Evolutionary conservation across 2,888 invertebrate species (phyloP).

Genomic region (Selenia dentaria): DNA sequence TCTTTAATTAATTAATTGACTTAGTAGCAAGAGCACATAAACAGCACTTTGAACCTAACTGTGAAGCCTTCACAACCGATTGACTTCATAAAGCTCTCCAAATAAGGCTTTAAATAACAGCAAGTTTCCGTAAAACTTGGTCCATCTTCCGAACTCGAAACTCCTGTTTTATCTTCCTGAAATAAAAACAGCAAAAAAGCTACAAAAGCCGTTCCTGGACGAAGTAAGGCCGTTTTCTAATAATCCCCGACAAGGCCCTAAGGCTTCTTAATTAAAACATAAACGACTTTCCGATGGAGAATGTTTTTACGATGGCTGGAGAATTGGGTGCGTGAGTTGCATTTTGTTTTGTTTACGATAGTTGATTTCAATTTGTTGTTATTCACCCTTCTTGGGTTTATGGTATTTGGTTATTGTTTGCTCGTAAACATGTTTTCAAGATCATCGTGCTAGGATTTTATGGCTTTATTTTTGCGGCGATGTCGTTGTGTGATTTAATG

Average conservation of each 20-base stretch:
- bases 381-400: slow-evolving; percentile 9
- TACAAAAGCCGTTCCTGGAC: slow-evolving; percentile 38
- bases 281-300: slow-evolving; percentile 61
- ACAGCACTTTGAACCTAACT: not conserved
- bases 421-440: slow-evolving; percentile 7
- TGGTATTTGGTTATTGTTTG: slow-evolving; percentile 1
- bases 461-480: not conserved
- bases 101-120: slow-evolving; percentile 13
- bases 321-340: slow-evolving; percentile 47
- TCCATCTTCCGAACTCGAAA: slow-evolving; percentile 10
- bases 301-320: slow-evolving; percentile 40
- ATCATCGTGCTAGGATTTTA: not conserved
- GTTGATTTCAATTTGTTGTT: slow-evolving; percentile 30
- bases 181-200: slow-evolving; percentile 25
- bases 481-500: too few species aligned
- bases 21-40: too few species aligned
- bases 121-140: slow-evolving; percentile 19
- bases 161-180: slow-evolving; percentile 24
- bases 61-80: slow-evolving; percentile 8
- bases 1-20: too few species aligned
- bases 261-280: slow-evolving; percentile 68
- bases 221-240: slow-evolving; percentile 56
- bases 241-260: slow-evolving; percentile 56
- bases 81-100: slow-evolving; percentile 16
- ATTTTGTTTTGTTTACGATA: slow-evolving; percentile 40